Base-by-base conservation (phyloP, 2,797 vertebrate species). In the Tragopan temminckii region DNA sequence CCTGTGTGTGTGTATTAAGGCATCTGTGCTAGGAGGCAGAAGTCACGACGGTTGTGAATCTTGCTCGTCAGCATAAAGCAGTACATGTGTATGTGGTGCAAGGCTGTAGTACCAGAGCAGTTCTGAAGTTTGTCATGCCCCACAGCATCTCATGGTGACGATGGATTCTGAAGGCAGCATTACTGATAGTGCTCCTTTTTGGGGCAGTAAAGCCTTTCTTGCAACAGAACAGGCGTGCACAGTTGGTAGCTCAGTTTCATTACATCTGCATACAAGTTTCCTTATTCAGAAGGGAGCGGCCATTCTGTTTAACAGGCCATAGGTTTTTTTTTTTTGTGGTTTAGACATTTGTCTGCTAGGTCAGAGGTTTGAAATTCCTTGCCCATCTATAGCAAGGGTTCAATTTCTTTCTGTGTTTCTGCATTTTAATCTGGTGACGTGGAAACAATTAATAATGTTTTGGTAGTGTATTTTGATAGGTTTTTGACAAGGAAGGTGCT, bases 321-420 rank as follows among this genome's bases (percentile, higher is more conserved):
- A 38, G 25, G 46, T 13, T 24, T 25, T 21, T 92, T 40, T n/a
- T 83, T 79, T 23, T 74, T 66, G 42, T 57, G 46, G 45, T 84
- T 86, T 36, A 52, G 61, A 42, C 14, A 27, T 85, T 72, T 80
- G 3, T 59, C 50, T 91, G 80, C 69, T 38, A 29, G 57, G 24
- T 59, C 72, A 85, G 45, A 93, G 42, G n/a, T 23, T 75, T 80
- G 53, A 88, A 78, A 91, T 88, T 85, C 33, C 89, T 94, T 95
- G 85, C 38, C 81, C 53, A 17, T 78, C 53, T 92, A 72, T 78
- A 92, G 66, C 27, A 91, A 69, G 24, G 80, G 16, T 31, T 23
- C 4, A 20, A 27, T 74, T 89, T 88, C 36, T 72, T 81, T 76
- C 43, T 71, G 24, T 48, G 11, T 75, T 88, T 88, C 62, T 69